These are phyloP conservation scores for Cactoblastis cactorum DNA, from an alignment of 2,888 invertebrate species.

Conservation along the genomic window DNA sequence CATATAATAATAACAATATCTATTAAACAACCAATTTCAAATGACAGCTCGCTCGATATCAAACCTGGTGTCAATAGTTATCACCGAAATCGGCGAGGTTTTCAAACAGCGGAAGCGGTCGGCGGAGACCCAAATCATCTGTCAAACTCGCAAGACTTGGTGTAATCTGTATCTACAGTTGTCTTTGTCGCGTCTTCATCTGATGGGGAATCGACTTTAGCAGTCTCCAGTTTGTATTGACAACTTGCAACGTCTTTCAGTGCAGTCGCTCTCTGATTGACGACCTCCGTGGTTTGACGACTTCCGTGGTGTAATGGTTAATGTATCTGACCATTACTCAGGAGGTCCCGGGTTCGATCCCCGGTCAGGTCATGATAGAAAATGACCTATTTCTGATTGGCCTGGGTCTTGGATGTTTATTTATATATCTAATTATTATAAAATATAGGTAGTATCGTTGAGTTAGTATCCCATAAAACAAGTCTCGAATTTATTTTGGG, in stretches of 20 bases:
- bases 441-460: too few species aligned
- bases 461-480: too few species aligned
- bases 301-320: too few species aligned
- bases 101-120: constrained; percentile 50
- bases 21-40: constrained; percentile 6
- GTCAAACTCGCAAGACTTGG: constrained; percentile 63
- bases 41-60: constrained; percentile 13
- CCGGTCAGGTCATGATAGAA: too few species aligned
- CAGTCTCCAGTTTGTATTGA: constrained; percentile 31
- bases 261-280: constrained; percentile 1
- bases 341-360: too few species aligned
- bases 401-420: too few species aligned
- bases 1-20: constrained; percentile 48
- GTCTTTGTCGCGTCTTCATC: constrained; percentile 66
- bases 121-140: constrained; percentile 73
- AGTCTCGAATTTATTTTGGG: too few species aligned
- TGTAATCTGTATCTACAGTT: constrained; percentile 65
- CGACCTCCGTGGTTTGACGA: too few species aligned
- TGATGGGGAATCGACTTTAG: constrained; percentile 39
- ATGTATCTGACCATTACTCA: too few species aligned
- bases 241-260: constrained; percentile 30
- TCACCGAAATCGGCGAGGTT: constrained; percentile 17
- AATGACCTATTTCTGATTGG: too few species aligned
- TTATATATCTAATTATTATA: too few species aligned
- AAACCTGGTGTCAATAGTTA: constrained; percentile 56